Base-by-base conservation (phyloP, 2,797 vertebrate species). In the Periophthalmus magnuspinnatus region DNA sequence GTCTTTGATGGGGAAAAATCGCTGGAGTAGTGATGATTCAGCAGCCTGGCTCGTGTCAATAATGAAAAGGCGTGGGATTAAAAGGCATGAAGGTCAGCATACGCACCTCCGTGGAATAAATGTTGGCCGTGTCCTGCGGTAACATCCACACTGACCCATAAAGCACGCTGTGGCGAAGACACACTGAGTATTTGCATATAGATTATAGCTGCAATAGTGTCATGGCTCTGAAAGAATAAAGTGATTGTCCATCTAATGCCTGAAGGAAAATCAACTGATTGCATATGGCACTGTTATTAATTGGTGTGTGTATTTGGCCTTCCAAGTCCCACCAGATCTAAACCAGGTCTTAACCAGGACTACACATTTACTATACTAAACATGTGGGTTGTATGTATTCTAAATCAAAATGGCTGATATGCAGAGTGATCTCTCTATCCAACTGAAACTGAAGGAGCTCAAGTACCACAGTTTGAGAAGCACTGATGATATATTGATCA, bases 161-260 rank as follows among this genome's bases (percentile, higher is more conserved):
- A 81, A 84, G 69, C 74, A 22, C 24, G 0, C 41, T 19, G 58
- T 61, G 36, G 11, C 58, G 69, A 73, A 77, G 63, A 71, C 48
- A 65, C 64, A 22, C 76, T 2, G 24, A 75, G 72, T 75, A 89
- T 90, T 89, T 84, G 82, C 88, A 90, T 85, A 85, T 85, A 88
- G 77, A 90, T 87, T 83, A 81, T 84, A 84, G 64, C n/a, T 36
- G 75, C 66, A 76, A 83, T 80, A 76, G 74, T 82, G 75, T 82
- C 72, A 75, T 65, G 59, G 80, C 63, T 68, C 71, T 64, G 41
- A 56, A 38, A 38, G 69, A 1, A 14, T 80, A 82, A 82, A 81
- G 66, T 68, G 78, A 82, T 78, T 9, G 71, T 79, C 76, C 74
- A 70, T 79, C 61, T 80, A 69, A 75, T 65, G 62, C 71, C 78